These are phyloP conservation scores for Drosophila takahashii DNA, from an alignment of 1,140 invertebrate species.

Conservation along the genomic window DNA sequence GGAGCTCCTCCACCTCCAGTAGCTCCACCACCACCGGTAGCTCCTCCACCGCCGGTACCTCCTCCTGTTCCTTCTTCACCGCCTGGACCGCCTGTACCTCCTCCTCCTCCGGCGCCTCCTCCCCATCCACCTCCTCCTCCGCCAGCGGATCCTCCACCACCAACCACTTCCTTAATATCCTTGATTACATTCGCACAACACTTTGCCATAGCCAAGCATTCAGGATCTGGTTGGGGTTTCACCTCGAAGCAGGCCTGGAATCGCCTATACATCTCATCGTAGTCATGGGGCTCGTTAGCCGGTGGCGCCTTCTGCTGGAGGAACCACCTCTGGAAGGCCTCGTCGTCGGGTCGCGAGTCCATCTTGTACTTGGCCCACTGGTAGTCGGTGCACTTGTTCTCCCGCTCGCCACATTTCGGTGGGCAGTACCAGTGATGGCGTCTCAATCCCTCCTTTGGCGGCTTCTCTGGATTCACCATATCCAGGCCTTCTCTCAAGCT, in stretches of 20 bases:
- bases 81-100: not conserved
- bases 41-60: not conserved
- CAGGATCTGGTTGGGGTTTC: not conserved
- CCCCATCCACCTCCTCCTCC: not conserved
- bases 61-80: not conserved
- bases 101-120: not conserved
- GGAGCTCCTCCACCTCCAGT: not conserved
- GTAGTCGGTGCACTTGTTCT: slow-evolving; percentile 43
- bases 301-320: not conserved
- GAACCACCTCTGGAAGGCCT: slow-evolving; percentile 18
- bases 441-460: slow-evolving; percentile 3
- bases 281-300: slow-evolving; percentile 34
- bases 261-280: slow-evolving; percentile 53
- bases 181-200: slow-evolving; percentile 22
- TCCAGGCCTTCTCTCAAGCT: not conserved
- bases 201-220: slow-evolving; percentile 11
- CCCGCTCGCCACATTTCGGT: not conserved
- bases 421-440: slow-evolving; percentile 28
- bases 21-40: not conserved
- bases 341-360: slow-evolving; percentile 18
- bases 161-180: not conserved
- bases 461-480: not conserved
- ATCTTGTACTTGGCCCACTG: slow-evolving; percentile 57
- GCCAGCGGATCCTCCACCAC: not conserved
- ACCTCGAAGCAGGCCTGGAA: slow-evolving; percentile 49